Evolutionary conservation across 2,888 invertebrate species (phyloP).

Genomic region (Drosophila multiciliata): DNA sequence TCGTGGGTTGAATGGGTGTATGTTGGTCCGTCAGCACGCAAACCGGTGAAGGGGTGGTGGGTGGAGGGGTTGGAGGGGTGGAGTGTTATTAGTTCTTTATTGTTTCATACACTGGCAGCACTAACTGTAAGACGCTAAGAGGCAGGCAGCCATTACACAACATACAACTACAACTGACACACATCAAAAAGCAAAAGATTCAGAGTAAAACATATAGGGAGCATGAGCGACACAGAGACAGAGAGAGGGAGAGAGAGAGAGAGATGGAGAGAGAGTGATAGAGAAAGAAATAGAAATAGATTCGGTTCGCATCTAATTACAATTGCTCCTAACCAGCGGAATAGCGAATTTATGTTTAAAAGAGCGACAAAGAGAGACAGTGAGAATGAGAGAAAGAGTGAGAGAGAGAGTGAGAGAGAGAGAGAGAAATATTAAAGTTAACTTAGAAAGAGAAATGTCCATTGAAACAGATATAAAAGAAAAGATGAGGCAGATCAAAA

Average conservation of each 20-base stretch:
- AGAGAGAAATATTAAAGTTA: neutral
- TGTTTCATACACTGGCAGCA: slow-evolving; percentile 1
- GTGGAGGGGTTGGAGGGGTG: slow-evolving; percentile 10
- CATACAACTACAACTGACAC: slow-evolving; percentile 21
- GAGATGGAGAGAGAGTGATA: neutral
- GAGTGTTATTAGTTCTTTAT: slow-evolving; percentile 32
- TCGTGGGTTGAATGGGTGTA: slow-evolving; percentile 3
- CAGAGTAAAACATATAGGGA: neutral
- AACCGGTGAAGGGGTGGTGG: neutral
- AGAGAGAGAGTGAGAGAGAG: neutral
- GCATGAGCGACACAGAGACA: neutral
- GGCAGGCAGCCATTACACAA: slow-evolving; percentile 21
- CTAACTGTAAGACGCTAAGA: slow-evolving; percentile 23
- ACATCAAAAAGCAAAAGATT: slow-evolving; percentile 13
- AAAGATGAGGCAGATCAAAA: neutral
- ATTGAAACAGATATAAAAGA: neutral
- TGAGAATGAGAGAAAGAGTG: neutral
- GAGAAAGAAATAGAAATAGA: neutral
- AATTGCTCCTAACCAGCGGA: neutral
- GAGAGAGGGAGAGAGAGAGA: neutral
- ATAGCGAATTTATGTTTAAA: neutral
- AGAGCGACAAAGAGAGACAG: neutral
- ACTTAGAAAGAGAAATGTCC: neutral
- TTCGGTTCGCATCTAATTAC: neutral
- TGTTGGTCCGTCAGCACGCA: neutral